Evolutionary conservation across 35 echinoderm and acorn worm species (phyloP).

Genomic region (Chiridota heheva): DNA sequence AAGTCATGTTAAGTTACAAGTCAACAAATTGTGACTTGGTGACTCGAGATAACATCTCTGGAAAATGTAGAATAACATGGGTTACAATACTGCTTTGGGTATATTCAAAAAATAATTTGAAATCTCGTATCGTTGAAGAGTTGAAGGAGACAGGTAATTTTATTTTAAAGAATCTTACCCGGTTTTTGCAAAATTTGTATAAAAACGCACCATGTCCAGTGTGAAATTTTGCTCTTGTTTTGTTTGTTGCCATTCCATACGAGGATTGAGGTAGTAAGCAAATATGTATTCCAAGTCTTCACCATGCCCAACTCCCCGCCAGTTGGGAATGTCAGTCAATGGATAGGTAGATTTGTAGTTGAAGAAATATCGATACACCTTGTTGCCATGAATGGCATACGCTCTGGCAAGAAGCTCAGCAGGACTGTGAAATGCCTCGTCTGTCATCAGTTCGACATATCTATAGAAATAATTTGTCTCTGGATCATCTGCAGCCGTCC

Average conservation of each 20-base stretch:
- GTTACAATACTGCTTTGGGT: background rate
- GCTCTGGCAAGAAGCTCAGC: slow-evolving; percentile 39
- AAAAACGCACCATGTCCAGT: slow-evolving; percentile 58
- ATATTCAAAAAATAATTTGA: background rate
- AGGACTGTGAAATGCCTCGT: slow-evolving; percentile 54
- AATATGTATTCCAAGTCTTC: slow-evolving; percentile 65
- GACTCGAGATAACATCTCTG: background rate
- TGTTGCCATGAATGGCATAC: slow-evolving; percentile 22
- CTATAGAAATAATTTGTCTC: slow-evolving; percentile 46
- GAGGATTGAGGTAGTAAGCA: slow-evolving; percentile 3
- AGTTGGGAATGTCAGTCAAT: background rate
- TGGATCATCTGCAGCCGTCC: slow-evolving; percentile 37
- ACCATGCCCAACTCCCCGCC: slow-evolving; percentile 53
- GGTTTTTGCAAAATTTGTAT: slow-evolving; percentile 87
- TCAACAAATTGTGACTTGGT: background rate
- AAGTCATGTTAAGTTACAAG: background rate
- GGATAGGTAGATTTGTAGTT: slow-evolving; percentile 28
- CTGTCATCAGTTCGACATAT: slow-evolving; percentile 47
- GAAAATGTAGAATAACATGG: background rate
- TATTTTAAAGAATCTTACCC: slow-evolving; percentile 55
- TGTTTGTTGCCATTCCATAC: background rate
- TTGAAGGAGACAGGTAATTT: background rate
- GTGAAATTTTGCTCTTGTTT: slow-evolving; percentile 55
- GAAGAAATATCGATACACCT: slow-evolving; percentile 46
- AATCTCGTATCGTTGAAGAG: background rate